Percentiles rank a stretch among this genome's conserved stretches.
These are phyloP conservation scores for Gobio occitaniae DNA, from an alignment of 2,797 vertebrate species.

Conservation along the genomic window DNA sequence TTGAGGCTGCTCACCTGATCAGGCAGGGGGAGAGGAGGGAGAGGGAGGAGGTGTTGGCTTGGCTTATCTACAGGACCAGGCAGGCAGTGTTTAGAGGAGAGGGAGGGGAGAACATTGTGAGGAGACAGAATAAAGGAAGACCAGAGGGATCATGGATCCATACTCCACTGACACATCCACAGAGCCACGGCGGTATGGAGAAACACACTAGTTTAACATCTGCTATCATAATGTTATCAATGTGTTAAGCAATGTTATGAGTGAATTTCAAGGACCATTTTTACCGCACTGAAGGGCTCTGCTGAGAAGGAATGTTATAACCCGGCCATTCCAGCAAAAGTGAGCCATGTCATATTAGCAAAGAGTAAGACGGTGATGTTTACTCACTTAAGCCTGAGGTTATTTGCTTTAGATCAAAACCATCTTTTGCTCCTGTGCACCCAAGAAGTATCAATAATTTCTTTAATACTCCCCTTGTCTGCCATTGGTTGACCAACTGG, in stretches of 20 bases:
- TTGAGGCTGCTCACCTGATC: conserved; percentile 49
- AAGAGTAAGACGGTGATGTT: neutral
- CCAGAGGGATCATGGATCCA: conserved; percentile 15
- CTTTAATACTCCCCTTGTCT: neutral
- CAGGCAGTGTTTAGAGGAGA: conserved; percentile 45
- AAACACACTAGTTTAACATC: conserved; percentile 24
- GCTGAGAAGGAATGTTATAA: neutral
- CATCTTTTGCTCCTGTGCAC: neutral
- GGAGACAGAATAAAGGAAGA: conserved; percentile 28
- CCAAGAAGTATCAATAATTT: neutral
- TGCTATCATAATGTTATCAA: conserved; percentile 14
- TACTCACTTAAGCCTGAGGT: neutral
- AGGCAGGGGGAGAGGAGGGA: conserved; percentile 2
- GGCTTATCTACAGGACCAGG: conserved; percentile 59
- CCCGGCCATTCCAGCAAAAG: neutral
- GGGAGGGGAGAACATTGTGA: conserved; percentile 21
- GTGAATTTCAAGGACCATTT: conserved; percentile 17
- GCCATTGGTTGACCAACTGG: neutral
- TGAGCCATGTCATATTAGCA: neutral
- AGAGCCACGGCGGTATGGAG: neutral
- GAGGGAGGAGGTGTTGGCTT: conserved; percentile 11
- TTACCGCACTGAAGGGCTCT: neutral
- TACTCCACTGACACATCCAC: neutral
- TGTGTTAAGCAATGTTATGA: conserved; percentile 4
- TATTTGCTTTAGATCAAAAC: neutral